phyloP scores from a whole-genome alignment of 1,140 invertebrate genomes.

The Daktulosphaira vitifoliae region DNA sequence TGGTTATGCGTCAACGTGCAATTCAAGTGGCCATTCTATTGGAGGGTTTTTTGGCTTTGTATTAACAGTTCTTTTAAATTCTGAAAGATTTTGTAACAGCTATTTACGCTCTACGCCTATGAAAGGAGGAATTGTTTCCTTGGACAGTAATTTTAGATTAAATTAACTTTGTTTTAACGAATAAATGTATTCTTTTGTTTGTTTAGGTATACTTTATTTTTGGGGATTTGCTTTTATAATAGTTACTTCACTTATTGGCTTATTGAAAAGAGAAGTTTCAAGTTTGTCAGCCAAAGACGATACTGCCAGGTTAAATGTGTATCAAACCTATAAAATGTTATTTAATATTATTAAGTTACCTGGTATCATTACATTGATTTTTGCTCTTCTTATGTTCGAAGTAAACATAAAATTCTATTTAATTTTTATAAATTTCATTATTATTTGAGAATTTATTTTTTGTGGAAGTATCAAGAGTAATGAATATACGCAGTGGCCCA shows the following conservation, averaged over 20 bases:
- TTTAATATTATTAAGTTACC: too few relatives aligned
- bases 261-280: neutral
- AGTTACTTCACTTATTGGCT: constrained; percentile 51
- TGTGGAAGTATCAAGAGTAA: too few relatives aligned
- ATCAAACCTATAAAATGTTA: too few relatives aligned
- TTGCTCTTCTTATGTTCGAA: too few relatives aligned
- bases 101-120: constrained; percentile 69
- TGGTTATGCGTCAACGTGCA: constrained; percentile 96
- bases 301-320: too few relatives aligned
- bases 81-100: constrained; percentile 88
- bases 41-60: constrained; percentile 97
- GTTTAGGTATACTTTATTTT: constrained; percentile 78
- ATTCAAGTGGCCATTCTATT: constrained; percentile 94
- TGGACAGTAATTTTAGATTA: constrained; percentile 58
- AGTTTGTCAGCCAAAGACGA: constrained; percentile 39
- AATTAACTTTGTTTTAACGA: neutral
- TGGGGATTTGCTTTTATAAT: constrained; percentile 87
- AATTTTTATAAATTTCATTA: too few relatives aligned
- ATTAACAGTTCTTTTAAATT: constrained; percentile 91
- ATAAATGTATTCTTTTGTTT: constrained; percentile 22
- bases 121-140: constrained; percentile 66
- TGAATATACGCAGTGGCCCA: too few relatives aligned
- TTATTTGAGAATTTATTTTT: too few relatives aligned
- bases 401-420: too few relatives aligned
- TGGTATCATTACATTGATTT: too few relatives aligned